A percentile compares a stretch with the other conserved stretches of the same genome.
Evolutionary conservation across 2,797 vertebrate species (phyloP).

Genomic region (Babyrousa celebensis): DNA sequence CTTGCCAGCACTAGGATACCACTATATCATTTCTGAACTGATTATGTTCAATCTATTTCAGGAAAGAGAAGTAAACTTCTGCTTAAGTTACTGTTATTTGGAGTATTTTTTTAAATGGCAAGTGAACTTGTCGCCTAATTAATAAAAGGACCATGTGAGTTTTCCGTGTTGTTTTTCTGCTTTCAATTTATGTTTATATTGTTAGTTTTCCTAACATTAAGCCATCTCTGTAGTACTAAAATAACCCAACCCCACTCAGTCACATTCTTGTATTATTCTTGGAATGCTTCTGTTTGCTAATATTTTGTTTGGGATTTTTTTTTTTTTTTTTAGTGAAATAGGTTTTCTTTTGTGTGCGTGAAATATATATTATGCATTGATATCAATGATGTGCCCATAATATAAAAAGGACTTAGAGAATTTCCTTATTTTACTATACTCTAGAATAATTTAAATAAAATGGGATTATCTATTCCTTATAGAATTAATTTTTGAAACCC

Average conservation of each 20-base stretch:
- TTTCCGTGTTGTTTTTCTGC: not conserved
- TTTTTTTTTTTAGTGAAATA: not conserved
- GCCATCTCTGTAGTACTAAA: not conserved
- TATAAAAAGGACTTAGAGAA: not conserved
- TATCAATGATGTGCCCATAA: not conserved
- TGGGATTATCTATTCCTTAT: not conserved
- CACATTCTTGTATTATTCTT: slow-evolving; percentile 10
- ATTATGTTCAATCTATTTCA: not conserved
- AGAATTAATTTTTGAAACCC: not conserved
- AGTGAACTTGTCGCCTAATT: not conserved
- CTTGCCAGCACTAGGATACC: not conserved
- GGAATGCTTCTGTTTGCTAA: not conserved
- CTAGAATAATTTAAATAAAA: slow-evolving; percentile 31
- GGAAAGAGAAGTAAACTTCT: not conserved
- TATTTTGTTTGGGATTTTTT: not conserved
- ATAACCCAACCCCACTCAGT: not conserved
- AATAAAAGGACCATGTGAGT: not conserved
- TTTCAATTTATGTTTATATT: not conserved
- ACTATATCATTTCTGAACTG: not conserved
- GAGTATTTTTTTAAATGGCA: not conserved
- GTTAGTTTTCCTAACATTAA: not conserved
- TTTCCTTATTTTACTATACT: not conserved
- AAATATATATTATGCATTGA: not conserved
- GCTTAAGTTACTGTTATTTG: slow-evolving; percentile 40
- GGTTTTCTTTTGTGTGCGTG: not conserved